Conservation (phyloP, 1,140 invertebrate species). For the Fopius arisanus region DNA sequence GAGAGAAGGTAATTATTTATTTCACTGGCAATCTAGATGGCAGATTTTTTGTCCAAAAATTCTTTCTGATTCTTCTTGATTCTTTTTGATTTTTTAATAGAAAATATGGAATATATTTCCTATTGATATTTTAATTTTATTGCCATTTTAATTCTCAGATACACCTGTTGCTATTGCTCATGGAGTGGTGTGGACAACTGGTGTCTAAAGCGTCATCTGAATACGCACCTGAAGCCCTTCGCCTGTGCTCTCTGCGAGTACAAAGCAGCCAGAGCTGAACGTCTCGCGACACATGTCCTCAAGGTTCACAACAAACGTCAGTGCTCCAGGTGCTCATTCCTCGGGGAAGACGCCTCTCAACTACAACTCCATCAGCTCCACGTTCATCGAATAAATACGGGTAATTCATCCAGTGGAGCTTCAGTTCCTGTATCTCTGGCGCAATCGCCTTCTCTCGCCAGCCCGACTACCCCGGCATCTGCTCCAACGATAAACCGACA, state of each 20-base stretch:
- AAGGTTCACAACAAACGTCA: constrained; percentile 91
- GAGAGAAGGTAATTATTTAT: constrained; percentile 44
- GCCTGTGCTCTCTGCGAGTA: constrained; percentile 89
- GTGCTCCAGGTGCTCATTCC: constrained; percentile 85
- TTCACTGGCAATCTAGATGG: no score
- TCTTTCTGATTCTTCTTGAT: no score
- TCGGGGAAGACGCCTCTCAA: constrained; percentile 81
- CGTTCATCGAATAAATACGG: constrained; percentile 61
- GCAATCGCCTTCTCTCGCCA: constrained; percentile 24
- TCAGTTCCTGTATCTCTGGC: constrained; percentile 23
- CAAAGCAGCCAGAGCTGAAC: constrained; percentile 86
- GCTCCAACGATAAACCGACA: constrained; percentile 36
- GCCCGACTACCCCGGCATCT: constrained; percentile 29
- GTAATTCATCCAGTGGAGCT: constrained; percentile 30
- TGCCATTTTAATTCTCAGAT: constrained; percentile 56
- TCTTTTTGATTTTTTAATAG: constrained; percentile 35
- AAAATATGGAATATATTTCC: no score
- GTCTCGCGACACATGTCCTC: constrained; percentile 85
- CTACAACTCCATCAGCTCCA: constrained; percentile 76
- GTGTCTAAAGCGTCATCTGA: constrained; percentile 89
- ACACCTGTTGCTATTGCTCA: constrained; percentile 85
- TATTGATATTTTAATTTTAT: no score
- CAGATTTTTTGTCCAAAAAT: no score
- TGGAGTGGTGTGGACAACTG: constrained; percentile 94
- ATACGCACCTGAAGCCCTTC: constrained; percentile 91